These are phyloP conservation scores for Crocuta crocuta DNA, from an alignment of 2,113 vertebrate species.

Conservation along the genomic window DNA sequence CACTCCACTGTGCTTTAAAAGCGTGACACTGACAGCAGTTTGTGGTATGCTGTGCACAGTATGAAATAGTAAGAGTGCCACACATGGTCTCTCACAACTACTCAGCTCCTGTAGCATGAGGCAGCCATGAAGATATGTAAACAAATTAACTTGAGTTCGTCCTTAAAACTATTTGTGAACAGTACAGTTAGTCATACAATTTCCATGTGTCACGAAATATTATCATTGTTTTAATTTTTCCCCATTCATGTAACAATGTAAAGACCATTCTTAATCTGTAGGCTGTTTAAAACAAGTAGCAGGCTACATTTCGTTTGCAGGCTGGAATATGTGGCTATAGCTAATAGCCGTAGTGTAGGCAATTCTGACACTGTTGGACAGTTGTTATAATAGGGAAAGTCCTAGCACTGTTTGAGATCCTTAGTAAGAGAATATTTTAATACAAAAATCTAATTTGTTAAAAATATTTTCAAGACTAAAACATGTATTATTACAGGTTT, in stretches of 20 bases:
- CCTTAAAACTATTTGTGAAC: neutral
- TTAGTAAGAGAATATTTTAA: constrained; percentile 39
- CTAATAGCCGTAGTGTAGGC: neutral
- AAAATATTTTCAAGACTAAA: neutral
- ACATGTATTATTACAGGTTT: neutral
- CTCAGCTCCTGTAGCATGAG: neutral
- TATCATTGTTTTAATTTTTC: neutral
- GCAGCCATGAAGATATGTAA: neutral
- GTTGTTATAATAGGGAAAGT: neutral
- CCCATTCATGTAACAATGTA: neutral
- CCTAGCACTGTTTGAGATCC: neutral
- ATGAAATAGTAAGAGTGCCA: neutral
- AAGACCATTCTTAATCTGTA: neutral
- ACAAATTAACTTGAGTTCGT: neutral
- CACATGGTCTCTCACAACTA: neutral
- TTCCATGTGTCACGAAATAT: neutral
- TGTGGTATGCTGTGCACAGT: neutral
- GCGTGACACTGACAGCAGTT: neutral
- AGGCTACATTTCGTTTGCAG: neutral
- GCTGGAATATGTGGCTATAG: neutral
- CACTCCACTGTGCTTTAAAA: neutral
- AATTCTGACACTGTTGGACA: neutral
- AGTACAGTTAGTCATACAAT: neutral
- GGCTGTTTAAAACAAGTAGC: neutral
- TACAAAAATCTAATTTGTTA: neutral